phyloP scores from a whole-genome alignment of 2,888 invertebrate species.

The Odontomyia ornata region DNA sequence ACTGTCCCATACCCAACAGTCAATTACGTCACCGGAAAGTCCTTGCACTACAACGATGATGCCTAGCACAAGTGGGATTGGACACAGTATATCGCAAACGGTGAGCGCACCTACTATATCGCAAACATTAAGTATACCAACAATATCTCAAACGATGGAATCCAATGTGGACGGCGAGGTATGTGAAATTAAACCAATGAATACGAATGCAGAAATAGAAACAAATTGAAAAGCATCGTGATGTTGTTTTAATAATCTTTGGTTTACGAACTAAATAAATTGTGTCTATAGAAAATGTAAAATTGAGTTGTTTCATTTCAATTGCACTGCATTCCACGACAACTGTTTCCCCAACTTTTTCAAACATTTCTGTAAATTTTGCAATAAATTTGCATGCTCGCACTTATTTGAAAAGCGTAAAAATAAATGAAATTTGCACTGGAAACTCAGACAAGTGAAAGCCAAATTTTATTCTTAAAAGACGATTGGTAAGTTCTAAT shows the following conservation, averaged over 20 bases:
- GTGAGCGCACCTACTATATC: conserved; percentile 19
- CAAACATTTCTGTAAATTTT: too few species aligned
- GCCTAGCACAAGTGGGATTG: neutral
- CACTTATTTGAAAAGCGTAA: too few species aligned
- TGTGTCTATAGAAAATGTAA: neutral
- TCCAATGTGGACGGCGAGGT: neutral
- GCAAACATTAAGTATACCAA: conserved; percentile 15
- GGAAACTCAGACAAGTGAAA: too few species aligned
- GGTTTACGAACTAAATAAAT: neutral
- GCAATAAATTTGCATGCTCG: too few species aligned
- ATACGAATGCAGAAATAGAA: conserved; percentile 8
- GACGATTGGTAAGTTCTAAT: too few species aligned
- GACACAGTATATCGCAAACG: neutral
- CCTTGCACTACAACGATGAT: conserved; percentile 2
- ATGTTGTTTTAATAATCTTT: conserved; percentile 5
- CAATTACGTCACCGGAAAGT: conserved; percentile 9
- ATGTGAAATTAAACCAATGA: neutral
- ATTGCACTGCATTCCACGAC: too few species aligned
- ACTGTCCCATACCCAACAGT: conserved; percentile 14
- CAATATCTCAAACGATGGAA: conserved; percentile 34
- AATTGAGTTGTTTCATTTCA: too few species aligned
- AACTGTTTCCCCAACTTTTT: too few species aligned
- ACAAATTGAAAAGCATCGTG: neutral
- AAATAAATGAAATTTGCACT: too few species aligned
- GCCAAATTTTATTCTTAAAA: too few species aligned